Evolutionary conservation across 2,113 vertebrate species (phyloP).

Genomic region (Monopterus albus): DNA sequence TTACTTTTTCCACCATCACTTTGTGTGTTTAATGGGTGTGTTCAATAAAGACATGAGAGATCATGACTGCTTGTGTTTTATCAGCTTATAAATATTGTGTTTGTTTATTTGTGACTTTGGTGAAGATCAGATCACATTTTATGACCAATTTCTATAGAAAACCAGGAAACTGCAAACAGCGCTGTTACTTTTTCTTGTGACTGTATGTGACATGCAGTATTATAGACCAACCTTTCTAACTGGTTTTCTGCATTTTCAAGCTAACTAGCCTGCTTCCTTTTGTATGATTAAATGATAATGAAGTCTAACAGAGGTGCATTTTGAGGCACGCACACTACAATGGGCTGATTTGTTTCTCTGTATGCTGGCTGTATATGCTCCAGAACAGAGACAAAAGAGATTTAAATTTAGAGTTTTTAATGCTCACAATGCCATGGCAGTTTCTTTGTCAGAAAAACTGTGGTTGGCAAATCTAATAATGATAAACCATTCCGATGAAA

Average conservation of each 20-base stretch:
- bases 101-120: too few species aligned
- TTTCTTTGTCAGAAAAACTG: background rate
- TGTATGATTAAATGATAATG: slow-evolving; percentile 35
- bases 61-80: too few species aligned
- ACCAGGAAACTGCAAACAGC: too few species aligned
- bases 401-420: background rate
- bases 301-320: background rate
- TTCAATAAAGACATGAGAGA: too few species aligned
- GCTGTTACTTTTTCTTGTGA: too few species aligned
- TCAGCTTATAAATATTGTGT: too few species aligned
- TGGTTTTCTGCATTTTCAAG: background rate
- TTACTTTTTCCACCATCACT: too few species aligned
- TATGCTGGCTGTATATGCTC: background rate
- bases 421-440: background rate
- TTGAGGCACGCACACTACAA: background rate
- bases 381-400: background rate
- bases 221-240: slow-evolving; percentile 9
- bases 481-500: background rate
- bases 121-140: too few species aligned
- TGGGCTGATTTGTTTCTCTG: slow-evolving; percentile 6
- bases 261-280: slow-evolving; percentile 27
- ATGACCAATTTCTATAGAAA: too few species aligned
- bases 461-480: background rate
- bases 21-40: too few species aligned
- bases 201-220: slow-evolving; percentile 4